Percentiles rank a stretch among this genome's conserved stretches.
Evolutionary conservation across 2,797 vertebrate species (phyloP).

Genomic region (Hafferia zeledoni): DNA sequence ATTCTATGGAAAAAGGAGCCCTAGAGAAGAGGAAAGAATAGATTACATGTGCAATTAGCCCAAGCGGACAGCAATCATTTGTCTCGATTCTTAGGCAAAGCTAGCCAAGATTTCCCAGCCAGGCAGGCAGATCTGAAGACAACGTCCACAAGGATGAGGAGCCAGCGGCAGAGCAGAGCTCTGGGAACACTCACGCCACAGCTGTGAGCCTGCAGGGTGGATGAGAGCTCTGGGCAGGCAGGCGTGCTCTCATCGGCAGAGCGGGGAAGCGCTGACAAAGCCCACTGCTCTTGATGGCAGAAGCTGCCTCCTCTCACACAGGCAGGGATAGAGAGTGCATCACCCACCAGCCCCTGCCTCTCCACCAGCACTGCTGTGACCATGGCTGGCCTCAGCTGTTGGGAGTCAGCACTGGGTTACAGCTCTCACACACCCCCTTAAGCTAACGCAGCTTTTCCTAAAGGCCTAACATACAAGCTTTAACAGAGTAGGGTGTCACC

Average conservation of each 20-base stretch:
- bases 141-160: neutral
- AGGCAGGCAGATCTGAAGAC: neutral
- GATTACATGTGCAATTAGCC: neutral
- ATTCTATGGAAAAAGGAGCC: neutral
- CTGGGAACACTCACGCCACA: accelerated
- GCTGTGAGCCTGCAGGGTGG: neutral
- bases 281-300: neutral
- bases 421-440: neutral
- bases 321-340: neutral
- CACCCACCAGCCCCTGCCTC: neutral
- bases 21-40: neutral
- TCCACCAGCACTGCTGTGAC: neutral
- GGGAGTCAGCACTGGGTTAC: neutral
- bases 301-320: neutral
- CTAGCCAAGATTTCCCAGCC: neutral
- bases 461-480: neutral
- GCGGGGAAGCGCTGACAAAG: neutral
- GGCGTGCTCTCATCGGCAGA: accelerated
- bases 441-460: neutral
- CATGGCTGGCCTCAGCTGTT: accelerated
- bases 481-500: neutral
- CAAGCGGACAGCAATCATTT: neutral
- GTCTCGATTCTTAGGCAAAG: neutral
- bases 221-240: neutral
- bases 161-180: neutral